Evolutionary conservation across 2,888 invertebrate species (phyloP), one percentile per base, ranked within the genome.

Genomic region (Trypoxylon attenuatum): DNA sequence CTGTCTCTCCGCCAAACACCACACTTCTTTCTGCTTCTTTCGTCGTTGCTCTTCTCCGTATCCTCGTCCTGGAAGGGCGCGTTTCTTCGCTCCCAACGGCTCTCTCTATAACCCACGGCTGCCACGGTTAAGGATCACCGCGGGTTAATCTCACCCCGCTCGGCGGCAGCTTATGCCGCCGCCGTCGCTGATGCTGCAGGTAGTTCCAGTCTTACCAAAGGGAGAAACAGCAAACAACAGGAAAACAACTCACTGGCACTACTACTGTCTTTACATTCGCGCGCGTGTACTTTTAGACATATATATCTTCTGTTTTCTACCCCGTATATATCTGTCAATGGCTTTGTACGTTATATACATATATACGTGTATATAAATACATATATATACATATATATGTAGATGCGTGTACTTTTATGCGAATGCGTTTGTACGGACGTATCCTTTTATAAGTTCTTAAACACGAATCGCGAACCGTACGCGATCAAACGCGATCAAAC

Each of bases 81-180:
- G 21, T 22, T 38, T 13, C 50, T 45, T 21, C 46, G 56, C 23
- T 43, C 57, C 33, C 49, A 23, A 49, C n/a, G 33, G 13, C 33
- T 33, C 53, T 38, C 29, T 22, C 18, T 46, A 51, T 38, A 25
- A 62, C 5, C 23, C 56, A n/a, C 13, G 49, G 16, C 16, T 23
- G 53, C 46, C 10, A 38, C 15, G 22, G 33, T 39, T 39, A 42
- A 19, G 21, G 15, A 58, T 61, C 45, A 46, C 53, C 50, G 49
- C 50, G 42, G 55, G 15, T 71, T 50, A 49, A 25, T 55, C 27
- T 59, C 56, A 53, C 58, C 68, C 68, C 57, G 60, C 33, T 73
- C 74, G 66, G 73, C 73, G 70, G 74, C 73, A 73, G 74, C 72
- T 66, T 55, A 55, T 72, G 72, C 73, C 70, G 73, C 67, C 54